Conservation (phyloP, 2,888 invertebrate species). For the Pedicia rivosa region DNA sequence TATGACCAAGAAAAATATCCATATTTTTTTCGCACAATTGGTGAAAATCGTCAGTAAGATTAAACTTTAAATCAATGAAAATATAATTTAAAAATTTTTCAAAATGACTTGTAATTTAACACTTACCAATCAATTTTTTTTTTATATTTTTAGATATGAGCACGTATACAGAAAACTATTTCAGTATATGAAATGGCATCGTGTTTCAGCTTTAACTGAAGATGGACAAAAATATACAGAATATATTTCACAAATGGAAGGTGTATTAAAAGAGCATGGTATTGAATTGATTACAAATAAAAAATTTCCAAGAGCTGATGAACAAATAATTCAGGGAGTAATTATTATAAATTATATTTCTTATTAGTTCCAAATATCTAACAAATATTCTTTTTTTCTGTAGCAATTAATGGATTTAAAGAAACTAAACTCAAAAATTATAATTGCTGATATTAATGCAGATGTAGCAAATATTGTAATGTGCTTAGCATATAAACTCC, state of each 20-base stretch:
- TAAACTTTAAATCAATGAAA: too few relatives aligned
- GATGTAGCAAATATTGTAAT: slow-evolving; percentile 56
- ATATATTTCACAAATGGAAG: slow-evolving; percentile 55
- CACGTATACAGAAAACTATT: slow-evolving; percentile 46
- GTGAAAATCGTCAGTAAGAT: slow-evolving; percentile 51
- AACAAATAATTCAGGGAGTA: slow-evolving; percentile 37
- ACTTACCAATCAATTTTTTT: not conserved
- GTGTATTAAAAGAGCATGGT: slow-evolving; percentile 40
- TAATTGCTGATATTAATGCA: slow-evolving; percentile 67
- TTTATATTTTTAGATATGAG: slow-evolving; percentile 14
- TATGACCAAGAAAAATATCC: slow-evolving; percentile 53
- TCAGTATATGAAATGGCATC: slow-evolving; percentile 44
- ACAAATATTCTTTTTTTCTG: slow-evolving; percentile 13
- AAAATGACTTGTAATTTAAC: not conserved
- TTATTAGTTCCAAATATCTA: not conserved
- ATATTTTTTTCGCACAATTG: slow-evolving; percentile 65
- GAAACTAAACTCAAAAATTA: slow-evolving; percentile 49
- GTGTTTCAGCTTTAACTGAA: slow-evolving; percentile 61
- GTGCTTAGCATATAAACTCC: slow-evolving; percentile 50
- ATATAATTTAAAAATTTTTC: not conserved
- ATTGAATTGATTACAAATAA: slow-evolving; percentile 49
- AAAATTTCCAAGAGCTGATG: slow-evolving; percentile 43
- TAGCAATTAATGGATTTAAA: slow-evolving; percentile 50
- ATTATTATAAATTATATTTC: slow-evolving; percentile 6
- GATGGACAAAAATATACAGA: slow-evolving; percentile 66